Percentiles rank a stretch among this genome's conserved stretches.
Evolutionary conservation across 2,797 vertebrate genomes (phyloP).

Genomic region (Graptemys geographica): DNA sequence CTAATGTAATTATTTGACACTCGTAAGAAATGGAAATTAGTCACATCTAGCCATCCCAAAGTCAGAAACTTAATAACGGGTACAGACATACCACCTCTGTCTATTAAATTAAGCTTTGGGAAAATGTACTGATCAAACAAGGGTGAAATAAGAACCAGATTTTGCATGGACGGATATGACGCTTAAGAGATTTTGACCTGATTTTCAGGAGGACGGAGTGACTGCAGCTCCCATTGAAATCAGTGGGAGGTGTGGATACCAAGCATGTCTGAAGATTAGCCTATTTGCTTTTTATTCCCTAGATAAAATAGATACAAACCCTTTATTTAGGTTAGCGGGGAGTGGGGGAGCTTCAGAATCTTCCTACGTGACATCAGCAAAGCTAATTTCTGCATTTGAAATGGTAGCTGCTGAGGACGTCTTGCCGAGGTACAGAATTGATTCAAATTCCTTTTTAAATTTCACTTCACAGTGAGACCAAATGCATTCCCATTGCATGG

Average conservation of each 20-base stretch:
- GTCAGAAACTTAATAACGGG: background rate
- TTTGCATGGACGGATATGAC: background rate
- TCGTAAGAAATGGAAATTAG: background rate
- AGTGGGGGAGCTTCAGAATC: background rate
- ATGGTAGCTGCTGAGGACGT: background rate
- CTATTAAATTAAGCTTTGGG: background rate
- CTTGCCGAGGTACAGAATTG: background rate
- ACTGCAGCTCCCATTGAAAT: background rate
- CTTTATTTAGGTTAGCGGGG: background rate
- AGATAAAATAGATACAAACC: background rate
- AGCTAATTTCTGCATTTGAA: background rate
- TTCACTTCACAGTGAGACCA: background rate
- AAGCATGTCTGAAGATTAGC: background rate
- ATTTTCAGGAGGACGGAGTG: background rate
- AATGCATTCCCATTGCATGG: background rate
- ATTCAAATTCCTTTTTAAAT: background rate
- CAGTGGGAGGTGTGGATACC: background rate
- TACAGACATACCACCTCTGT: fast-evolving
- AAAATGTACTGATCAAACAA: background rate
- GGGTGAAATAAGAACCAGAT: background rate
- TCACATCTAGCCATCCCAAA: fast-evolving
- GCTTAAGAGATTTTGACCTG: background rate
- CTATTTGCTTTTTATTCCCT: background rate
- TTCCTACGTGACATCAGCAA: background rate
- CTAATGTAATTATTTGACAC: fast-evolving